Conservation (phyloP, 2,797 vertebrate species). For the Anableps anableps region DNA sequence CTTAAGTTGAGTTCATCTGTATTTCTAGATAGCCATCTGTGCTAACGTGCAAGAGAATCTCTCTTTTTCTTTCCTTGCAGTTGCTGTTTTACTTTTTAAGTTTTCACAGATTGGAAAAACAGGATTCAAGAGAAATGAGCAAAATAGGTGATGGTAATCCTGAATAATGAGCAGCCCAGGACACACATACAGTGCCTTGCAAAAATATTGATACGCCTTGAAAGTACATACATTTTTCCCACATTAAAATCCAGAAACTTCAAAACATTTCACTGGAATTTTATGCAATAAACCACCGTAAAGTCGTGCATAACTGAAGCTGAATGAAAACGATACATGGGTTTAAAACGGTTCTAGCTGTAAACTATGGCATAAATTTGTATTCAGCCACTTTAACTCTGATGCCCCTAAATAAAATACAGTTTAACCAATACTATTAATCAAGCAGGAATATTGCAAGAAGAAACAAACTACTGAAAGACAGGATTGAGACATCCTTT, state of each 20-base stretch:
- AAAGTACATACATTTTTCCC: background rate
- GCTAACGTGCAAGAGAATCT: conserved; percentile 15
- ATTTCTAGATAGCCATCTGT: conserved; percentile 6
- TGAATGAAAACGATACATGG: background rate
- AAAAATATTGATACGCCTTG: background rate
- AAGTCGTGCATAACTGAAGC: background rate
- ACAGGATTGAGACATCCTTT: too few species aligned
- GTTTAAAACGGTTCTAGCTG: background rate
- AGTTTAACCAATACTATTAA: too few species aligned
- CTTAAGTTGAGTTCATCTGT: conserved; percentile 35
- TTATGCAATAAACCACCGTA: background rate
- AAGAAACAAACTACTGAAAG: too few species aligned
- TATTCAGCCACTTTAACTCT: too few species aligned
- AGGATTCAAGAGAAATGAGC: background rate
- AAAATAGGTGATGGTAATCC: conserved; percentile 7
- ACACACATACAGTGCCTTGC: background rate
- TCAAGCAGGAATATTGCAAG: too few species aligned
- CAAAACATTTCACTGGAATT: background rate
- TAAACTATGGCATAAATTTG: background rate
- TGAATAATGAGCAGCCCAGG: conserved; percentile 38
- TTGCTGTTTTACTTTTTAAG: background rate
- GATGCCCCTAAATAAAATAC: too few species aligned
- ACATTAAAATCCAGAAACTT: background rate
- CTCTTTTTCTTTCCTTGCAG: conserved; percentile 26
- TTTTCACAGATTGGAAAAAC: conserved; percentile 9